Conservation (phyloP, 2,797 vertebrate species). For the Moxostoma hubbsi region DNA sequence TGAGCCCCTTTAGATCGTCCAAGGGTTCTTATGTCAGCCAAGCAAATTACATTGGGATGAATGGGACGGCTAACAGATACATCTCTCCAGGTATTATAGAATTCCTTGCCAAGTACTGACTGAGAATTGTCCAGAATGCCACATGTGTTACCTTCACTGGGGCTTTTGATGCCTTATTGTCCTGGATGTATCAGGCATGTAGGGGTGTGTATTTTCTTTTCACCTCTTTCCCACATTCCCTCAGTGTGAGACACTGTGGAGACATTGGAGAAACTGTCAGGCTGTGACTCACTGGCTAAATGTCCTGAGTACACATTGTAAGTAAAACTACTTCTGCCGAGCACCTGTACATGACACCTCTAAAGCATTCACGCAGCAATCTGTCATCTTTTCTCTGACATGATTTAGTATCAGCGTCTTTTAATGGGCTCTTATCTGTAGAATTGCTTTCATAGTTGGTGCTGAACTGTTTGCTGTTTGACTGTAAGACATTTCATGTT, state of each 20-base stretch:
- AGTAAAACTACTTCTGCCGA: conserved; percentile 38
- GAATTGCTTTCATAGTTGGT: conserved; percentile 51
- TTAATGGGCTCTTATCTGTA: conserved; percentile 28
- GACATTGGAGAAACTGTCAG: conserved; percentile 46
- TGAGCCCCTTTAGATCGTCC: too few species aligned
- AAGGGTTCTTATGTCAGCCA: too few species aligned
- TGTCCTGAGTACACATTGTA: conserved; percentile 50
- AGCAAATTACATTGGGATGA: too few species aligned
- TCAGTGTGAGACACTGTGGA: conserved; percentile 10
- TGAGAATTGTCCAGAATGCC: background rate
- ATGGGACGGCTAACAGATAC: too few species aligned
- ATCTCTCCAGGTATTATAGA: too few species aligned
- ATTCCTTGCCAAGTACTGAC: background rate
- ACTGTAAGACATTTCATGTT: conserved; percentile 23
- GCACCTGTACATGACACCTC: conserved; percentile 53
- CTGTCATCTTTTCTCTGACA: conserved; percentile 46
- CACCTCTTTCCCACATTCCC: conserved; percentile 10
- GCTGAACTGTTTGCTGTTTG: background rate
- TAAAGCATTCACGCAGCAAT: conserved; percentile 55
- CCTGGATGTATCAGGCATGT: conserved; percentile 19
- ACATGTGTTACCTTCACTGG: background rate
- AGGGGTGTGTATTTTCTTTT: conserved; percentile 39
- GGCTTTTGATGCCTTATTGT: background rate
- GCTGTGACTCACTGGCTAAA: conserved; percentile 64
- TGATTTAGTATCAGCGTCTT: conserved; percentile 29